Conservation (phyloP, 2,888 invertebrate species). For the Agrilus mali region DNA sequence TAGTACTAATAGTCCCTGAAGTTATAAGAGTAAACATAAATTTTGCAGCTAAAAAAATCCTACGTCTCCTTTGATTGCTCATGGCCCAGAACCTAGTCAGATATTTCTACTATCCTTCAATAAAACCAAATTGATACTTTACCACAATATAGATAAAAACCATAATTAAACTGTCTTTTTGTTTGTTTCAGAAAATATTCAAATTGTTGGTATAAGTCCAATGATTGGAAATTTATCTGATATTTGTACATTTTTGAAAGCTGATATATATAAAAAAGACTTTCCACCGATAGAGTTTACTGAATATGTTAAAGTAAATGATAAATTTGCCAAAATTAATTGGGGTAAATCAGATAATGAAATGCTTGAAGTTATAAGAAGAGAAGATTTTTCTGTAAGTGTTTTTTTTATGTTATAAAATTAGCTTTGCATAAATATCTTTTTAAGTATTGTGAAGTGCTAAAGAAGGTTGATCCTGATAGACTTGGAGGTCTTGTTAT, state of each 20-base stretch:
- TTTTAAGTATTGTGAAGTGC: slow-evolving; percentile 46
- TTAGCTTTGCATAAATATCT: background rate
- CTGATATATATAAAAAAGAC: slow-evolving; percentile 68
- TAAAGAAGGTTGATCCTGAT: slow-evolving; percentile 63
- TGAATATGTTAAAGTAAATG: slow-evolving; percentile 71
- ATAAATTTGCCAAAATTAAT: slow-evolving; percentile 40
- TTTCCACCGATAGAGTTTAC: slow-evolving; percentile 82
- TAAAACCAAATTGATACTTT: too few relatives aligned
- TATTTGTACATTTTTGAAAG: slow-evolving; percentile 64
- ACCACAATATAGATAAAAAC: too few relatives aligned
- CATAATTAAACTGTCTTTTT: too few relatives aligned
- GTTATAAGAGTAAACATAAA: too few relatives aligned
- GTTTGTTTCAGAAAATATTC: slow-evolving; percentile 52
- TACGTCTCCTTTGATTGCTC: too few relatives aligned
- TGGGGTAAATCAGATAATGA: slow-evolving; percentile 33
- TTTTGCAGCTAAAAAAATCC: too few relatives aligned
- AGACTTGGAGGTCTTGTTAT: slow-evolving; percentile 64
- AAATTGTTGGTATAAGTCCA: slow-evolving; percentile 94
- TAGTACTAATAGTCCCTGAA: too few relatives aligned
- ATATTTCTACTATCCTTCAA: too few relatives aligned
- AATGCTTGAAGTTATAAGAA: slow-evolving; percentile 39
- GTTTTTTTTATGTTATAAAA: slow-evolving; percentile 4
- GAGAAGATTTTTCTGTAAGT: slow-evolving; percentile 38
- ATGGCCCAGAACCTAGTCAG: too few relatives aligned
- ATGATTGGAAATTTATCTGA: slow-evolving; percentile 86